Base-by-base conservation (phyloP, 2,888 invertebrate genomes). In the Anagyrus pseudococci region DNA sequence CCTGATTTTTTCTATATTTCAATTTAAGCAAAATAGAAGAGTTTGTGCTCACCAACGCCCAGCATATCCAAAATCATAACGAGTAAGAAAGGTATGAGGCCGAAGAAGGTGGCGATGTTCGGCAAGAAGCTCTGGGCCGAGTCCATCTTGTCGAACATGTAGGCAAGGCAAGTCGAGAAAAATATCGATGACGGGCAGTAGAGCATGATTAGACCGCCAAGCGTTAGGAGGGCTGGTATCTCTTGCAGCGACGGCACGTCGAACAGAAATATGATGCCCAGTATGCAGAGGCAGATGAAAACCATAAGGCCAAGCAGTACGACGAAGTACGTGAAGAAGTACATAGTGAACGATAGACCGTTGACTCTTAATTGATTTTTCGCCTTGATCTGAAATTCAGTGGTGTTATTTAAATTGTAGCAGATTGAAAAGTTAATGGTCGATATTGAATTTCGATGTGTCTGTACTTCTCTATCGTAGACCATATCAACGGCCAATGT, bases 281-380 rank as follows among this genome's bases (percentile, higher is more conserved):
- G 81, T 10, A 91, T 85, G 46, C 87, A 87, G 1, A 85, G 82
- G 71, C 87, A 88, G 64, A 90, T 88, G 57, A 91, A 79, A 40
- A 88, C 73, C 87, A 91, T 89, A 67, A 92, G 84, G 33, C 85
- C 85, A 48, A 87, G 86, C 49, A 92, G 83, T 8, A 93, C 89
- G 23, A 90, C 85, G 76, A 91, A 89, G 76, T 91, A 91, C 0
- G 90, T 89, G 13, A 88, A 78, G 79, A 91, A 92, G 78, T 92
- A 92, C 85, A 90, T 86, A 70, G 84, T 84, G 81, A 90, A 89
- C 0, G 89, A 87, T 19, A 94, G 82, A 0, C 94, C 93, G 77
- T 93, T 91, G 19, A 93, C 91, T 17, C 93, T 84, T 33, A 94
- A 83, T 77, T 92, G 92, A 78, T 92, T 92, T 77, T 92, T 90